Base-by-base conservation (phyloP, 2,797 vertebrate genomes). In the Scleropages formosus region DNA sequence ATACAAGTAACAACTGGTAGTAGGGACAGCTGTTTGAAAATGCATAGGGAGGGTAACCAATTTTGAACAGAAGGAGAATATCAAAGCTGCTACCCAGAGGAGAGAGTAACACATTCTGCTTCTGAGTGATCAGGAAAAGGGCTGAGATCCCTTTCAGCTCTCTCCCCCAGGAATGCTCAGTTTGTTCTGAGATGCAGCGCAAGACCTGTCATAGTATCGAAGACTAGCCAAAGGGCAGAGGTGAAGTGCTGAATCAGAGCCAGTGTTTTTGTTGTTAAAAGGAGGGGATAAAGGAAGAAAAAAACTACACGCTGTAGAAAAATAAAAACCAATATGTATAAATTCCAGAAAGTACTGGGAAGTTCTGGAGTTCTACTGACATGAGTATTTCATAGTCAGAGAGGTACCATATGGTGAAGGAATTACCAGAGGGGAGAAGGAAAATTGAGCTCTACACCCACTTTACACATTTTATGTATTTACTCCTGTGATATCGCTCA, bases 131-230 rank as follows among this genome's bases (percentile, higher is more conserved):
- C 31, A 39, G 31, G 31, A n/a, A n/a, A 58, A 24, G 56, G 68
- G 74, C 72, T 78, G 68, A 78, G 72, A 79, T 74, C 80, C 67
- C 75, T 61, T 53, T 75, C 59, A 75, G 56, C 39, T 71, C 73
- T 73, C 66, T 77, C 72, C 27, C 39, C 66, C 24, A 44, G 69
- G 60, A 46, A 61, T 62, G 66, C 46, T 31, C 80, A 81, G 69
- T 77, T 39, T 79, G 76, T 78, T 75, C 72, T 31, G 24, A 26
- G 44, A 68, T 49, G 39, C 56, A 78, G 56, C 61, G 69, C 61
- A 77, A 79, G 76, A 49, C 68, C 78, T 83, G 77, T 79, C 76
- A 78, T 49, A 9, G 20, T 72, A 60, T 61, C 47, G 77, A 64
- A 75, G 61, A 8, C 63, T 66, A 67, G 68, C 20, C 53, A 69